Percentiles rank a stretch among this genome's conserved stretches.
phyloP scores from a whole-genome alignment of 2,888 invertebrate species.

The Hemithea aestivaria region DNA sequence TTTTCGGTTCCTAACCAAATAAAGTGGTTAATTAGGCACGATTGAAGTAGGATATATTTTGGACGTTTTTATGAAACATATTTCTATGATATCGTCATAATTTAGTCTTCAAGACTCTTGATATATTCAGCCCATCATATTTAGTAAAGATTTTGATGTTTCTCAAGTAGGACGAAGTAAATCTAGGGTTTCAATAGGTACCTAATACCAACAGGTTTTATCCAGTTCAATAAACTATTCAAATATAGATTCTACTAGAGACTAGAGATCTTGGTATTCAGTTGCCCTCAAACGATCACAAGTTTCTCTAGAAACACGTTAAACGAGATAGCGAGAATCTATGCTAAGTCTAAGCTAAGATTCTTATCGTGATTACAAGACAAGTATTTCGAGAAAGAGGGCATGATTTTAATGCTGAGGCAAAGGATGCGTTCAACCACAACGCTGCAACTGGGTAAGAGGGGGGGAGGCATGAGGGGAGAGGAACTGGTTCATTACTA shows the following conservation, averaged over 20 bases:
- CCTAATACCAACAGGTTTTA: too few relatives aligned
- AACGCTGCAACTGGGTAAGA: slow-evolving; percentile 36
- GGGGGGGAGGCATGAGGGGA: slow-evolving; percentile 22
- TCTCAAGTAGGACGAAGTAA: too few relatives aligned
- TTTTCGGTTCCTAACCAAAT: not conserved
- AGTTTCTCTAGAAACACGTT: slow-evolving; percentile 6
- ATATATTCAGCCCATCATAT: too few relatives aligned
- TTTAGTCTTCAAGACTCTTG: too few relatives aligned
- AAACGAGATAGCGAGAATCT: slow-evolving; percentile 4
- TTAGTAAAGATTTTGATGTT: too few relatives aligned
- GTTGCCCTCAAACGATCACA: slow-evolving; percentile 1
- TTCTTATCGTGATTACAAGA: slow-evolving; percentile 19
- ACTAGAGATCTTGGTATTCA: not conserved
- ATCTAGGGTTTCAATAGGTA: too few relatives aligned
- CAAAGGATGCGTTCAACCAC: slow-evolving; percentile 54
- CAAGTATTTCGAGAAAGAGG: slow-evolving; percentile 29
- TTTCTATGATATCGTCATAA: too few relatives aligned
- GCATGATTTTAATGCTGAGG: slow-evolving; percentile 45
- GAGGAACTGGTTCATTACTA: slow-evolving; percentile 53
- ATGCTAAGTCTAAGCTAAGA: not conserved
- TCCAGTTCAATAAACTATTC: too few relatives aligned
- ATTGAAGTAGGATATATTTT: too few relatives aligned
- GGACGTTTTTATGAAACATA: too few relatives aligned
- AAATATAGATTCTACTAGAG: not conserved
- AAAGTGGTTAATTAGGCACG: too few relatives aligned